A percentile compares a stretch with the other conserved stretches of the same genome.
phyloP scores from a whole-genome alignment of 2,797 vertebrate species.

The Protosalanx chinensis region DNA sequence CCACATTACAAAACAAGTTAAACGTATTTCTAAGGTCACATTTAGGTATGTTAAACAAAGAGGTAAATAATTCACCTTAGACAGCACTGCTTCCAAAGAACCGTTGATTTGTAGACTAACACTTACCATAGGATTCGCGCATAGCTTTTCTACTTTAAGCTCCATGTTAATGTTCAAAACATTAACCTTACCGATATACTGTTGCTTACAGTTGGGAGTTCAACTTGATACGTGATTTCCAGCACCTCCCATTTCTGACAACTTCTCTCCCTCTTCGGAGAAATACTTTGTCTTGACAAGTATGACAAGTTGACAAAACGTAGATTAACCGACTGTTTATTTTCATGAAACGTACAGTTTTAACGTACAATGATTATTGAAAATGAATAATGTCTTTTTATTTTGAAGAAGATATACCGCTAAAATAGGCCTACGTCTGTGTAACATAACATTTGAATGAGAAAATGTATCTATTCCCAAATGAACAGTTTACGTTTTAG shows the following conservation, averaged over 20 bases:
- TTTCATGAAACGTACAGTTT: too few species aligned
- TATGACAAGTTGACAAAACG: neutral
- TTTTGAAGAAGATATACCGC: too few species aligned
- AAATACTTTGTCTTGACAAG: conserved; percentile 6
- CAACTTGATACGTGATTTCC: neutral
- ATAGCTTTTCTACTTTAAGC: neutral
- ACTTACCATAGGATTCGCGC: conserved; percentile 32
- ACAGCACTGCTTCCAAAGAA: neutral
- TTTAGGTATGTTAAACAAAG: neutral
- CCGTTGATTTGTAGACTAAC: neutral
- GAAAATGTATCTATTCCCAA: too few species aligned
- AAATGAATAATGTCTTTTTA: too few species aligned
- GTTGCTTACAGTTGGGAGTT: neutral
- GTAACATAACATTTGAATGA: too few species aligned
- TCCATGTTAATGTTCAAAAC: neutral
- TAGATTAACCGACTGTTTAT: too few species aligned
- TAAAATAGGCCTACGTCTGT: too few species aligned
- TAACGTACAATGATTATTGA: too few species aligned
- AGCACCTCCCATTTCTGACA: neutral
- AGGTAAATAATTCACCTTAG: neutral
- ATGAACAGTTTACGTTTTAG: too few species aligned
- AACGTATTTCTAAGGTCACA: neutral
- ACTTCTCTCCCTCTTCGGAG: conserved; percentile 11
- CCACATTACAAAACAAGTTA: neutral
- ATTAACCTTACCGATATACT: neutral